phyloP scores from a whole-genome alignment of 2,113 vertebrate genomes.

The Colius striatus region DNA sequence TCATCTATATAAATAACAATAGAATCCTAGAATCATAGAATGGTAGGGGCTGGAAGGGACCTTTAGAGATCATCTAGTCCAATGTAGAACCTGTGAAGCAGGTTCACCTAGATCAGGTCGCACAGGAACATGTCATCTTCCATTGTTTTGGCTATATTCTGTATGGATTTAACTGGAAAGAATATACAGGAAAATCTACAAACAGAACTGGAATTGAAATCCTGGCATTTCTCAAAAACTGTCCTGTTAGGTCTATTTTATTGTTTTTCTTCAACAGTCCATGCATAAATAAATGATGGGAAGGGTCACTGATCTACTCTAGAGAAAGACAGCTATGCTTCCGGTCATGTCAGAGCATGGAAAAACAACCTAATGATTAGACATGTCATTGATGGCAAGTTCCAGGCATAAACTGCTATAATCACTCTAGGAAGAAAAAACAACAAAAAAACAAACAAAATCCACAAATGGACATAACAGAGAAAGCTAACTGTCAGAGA shows the following conservation, averaged over 20 bases:
- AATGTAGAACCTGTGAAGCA: too few species aligned
- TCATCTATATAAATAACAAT: neutral
- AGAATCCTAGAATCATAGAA: too few species aligned
- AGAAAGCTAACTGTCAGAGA: neutral
- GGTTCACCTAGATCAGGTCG: too few species aligned
- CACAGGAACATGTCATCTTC: too few species aligned
- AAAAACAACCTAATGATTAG: slow-evolving; percentile 18
- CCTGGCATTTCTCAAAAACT: neutral
- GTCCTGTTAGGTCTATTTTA: neutral
- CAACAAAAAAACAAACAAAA: neutral
- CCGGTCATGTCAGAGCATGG: neutral
- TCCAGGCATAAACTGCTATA: neutral
- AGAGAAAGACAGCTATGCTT: neutral
- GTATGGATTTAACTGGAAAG: neutral
- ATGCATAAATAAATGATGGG: slow-evolving; percentile 10
- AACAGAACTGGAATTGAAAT: neutral
- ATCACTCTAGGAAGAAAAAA: neutral
- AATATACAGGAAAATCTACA: neutral
- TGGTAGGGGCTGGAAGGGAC: too few species aligned
- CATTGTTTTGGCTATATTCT: neutral
- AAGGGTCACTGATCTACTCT: neutral
- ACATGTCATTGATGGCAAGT: neutral
- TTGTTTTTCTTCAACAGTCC: neutral
- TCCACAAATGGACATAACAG: neutral
- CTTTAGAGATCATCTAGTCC: too few species aligned